phyloP scores from a whole-genome alignment of 2,797 vertebrate species.

The Leontocebus nigricollis region DNA sequence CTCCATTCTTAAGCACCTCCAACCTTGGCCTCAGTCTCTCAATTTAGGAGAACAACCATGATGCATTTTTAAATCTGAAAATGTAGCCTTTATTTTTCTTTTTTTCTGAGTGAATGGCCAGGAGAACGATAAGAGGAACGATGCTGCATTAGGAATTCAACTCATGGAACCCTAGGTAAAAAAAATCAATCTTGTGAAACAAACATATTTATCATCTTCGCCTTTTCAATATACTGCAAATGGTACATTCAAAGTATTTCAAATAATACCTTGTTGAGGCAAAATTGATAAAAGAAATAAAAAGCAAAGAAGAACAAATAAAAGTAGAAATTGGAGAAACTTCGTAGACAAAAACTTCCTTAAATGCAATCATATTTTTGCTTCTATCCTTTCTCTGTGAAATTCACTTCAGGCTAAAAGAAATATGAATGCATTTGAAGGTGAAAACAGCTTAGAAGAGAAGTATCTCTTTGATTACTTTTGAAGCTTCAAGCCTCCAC shows the following conservation, averaged over 20 bases:
- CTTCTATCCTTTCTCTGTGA: background rate
- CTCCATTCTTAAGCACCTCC: background rate
- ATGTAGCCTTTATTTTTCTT: background rate
- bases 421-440: slow-evolving; percentile 4
- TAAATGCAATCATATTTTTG: background rate
- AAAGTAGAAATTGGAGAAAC: background rate
- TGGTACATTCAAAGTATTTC: background rate
- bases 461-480: background rate
- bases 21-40: background rate
- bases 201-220: background rate
- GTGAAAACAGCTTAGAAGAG: background rate
- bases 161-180: background rate
- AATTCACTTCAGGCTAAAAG: background rate
- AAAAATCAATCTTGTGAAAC: slow-evolving; percentile 19
- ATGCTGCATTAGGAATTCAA: slow-evolving; percentile 61
- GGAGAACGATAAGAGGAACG: background rate
- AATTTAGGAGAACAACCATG: slow-evolving; percentile 5
- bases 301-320: background rate
- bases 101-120: slow-evolving; percentile 14
- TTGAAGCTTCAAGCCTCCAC: slow-evolving; percentile 4
- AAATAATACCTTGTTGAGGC: background rate
- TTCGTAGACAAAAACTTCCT: background rate
- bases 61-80: slow-evolving; percentile 44
- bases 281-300: background rate
- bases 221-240: background rate